phyloP scores from a whole-genome alignment of 2,113 vertebrate genomes.

The Caranx melampygus region DNA sequence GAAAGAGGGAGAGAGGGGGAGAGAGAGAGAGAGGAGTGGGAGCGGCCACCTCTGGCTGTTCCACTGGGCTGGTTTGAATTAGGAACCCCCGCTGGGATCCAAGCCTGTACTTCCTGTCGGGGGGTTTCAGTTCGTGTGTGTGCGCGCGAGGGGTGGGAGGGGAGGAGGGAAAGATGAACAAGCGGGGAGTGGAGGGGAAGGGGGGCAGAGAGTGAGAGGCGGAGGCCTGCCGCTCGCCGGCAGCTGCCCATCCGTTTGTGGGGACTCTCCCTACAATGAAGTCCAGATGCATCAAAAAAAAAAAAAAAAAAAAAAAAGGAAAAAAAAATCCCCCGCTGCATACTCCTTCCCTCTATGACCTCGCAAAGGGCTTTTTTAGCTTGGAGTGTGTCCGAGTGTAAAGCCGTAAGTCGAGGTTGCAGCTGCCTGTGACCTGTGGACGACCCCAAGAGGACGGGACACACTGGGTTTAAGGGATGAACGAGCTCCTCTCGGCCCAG shows the following conservation, averaged over 20 bases:
- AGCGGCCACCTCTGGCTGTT: slow-evolving; percentile 82
- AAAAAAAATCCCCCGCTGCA: slow-evolving; percentile 51
- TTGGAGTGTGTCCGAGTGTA: slow-evolving; percentile 58
- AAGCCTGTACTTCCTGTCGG: slow-evolving; percentile 85
- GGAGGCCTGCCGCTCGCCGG: slow-evolving; percentile 60
- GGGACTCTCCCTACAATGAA: slow-evolving; percentile 84
- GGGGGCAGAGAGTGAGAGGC: slow-evolving; percentile 23
- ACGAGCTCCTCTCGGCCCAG: slow-evolving; percentile 18
- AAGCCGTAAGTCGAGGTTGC: slow-evolving; percentile 66
- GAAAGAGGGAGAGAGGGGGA: slow-evolving; percentile 21
- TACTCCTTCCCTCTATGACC: slow-evolving; percentile 62
- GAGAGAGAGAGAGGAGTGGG: slow-evolving; percentile 58
- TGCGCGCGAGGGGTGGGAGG: slow-evolving; percentile 19
- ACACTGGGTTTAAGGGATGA: slow-evolving; percentile 50
- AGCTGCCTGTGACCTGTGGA: slow-evolving; percentile 73
- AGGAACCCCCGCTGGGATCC: slow-evolving; percentile 84
- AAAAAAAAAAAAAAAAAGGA: slow-evolving; percentile 51
- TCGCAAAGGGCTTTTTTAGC: slow-evolving; percentile 22
- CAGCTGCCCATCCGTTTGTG: slow-evolving; percentile 79
- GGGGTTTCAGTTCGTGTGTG: slow-evolving; percentile 60
- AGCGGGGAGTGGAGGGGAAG: slow-evolving; percentile 21
- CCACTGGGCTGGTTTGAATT: slow-evolving; percentile 87
- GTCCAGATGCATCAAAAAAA: slow-evolving; percentile 81
- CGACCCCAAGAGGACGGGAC: slow-evolving; percentile 70
- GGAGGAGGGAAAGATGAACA: slow-evolving; percentile 34